Conservation (phyloP, 2,113 vertebrate species). For the Epinephelus fuscoguttatus region DNA sequence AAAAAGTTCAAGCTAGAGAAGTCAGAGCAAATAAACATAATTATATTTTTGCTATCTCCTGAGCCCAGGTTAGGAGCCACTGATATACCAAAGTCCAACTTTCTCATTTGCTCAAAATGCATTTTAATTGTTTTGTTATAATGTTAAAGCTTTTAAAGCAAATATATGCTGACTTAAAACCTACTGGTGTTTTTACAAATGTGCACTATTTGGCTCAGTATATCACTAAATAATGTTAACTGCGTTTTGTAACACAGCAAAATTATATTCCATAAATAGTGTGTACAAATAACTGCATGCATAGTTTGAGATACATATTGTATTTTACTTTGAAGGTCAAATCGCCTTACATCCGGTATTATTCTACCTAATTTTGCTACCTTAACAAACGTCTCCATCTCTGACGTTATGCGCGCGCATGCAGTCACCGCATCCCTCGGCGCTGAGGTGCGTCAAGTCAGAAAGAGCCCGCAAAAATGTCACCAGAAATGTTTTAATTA, state of each 20-base stretch:
- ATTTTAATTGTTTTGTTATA: neutral
- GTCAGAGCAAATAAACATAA: neutral
- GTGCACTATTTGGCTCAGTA: neutral
- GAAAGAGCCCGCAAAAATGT: neutral
- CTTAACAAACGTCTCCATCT: constrained; percentile 6
- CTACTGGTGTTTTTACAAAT: neutral
- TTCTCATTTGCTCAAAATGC: neutral
- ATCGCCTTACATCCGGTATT: neutral
- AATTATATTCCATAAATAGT: neutral
- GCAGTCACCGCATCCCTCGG: constrained; percentile 53
- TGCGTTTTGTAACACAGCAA: neutral
- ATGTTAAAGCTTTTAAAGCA: neutral
- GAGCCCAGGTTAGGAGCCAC: too few relatives aligned
- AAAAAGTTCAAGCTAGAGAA: neutral
- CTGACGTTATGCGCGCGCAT: constrained; percentile 72
- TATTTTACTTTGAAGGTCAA: constrained; percentile 45
- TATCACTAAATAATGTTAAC: neutral
- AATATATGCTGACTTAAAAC: too few relatives aligned
- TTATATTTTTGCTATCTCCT: neutral
- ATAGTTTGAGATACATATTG: neutral
- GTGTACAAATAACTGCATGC: neutral
- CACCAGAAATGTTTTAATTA: neutral
- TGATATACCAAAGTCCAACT: neutral
- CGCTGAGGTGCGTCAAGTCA: constrained; percentile 47
- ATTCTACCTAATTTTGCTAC: neutral